Base-by-base conservation (phyloP, 2,797 vertebrate species). In the Danio jaintianensis region DNA sequence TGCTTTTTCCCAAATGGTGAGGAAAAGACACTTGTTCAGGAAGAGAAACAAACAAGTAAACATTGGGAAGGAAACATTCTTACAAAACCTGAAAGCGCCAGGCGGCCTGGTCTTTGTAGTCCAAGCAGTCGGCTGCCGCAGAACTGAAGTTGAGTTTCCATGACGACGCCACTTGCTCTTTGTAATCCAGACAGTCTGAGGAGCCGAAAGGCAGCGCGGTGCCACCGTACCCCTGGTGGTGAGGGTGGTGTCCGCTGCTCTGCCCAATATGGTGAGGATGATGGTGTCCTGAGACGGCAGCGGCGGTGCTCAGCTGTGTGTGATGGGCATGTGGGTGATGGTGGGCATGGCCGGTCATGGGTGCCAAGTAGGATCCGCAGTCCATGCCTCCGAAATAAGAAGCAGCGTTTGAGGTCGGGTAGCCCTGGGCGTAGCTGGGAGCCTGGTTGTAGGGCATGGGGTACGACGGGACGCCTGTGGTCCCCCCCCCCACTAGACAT, bases 81-180 rank as follows among this genome's bases (percentile, higher is more conserved):
- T 95, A 99, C 94, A 99, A 95, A 86, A 98, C 96, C 89, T 98
- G 97, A 93, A 98, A 99, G 78, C 97, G 95, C 97, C 97, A 98
- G 0, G 97, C 95, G 0, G 96, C 94, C 93, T 98, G 97, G 91
- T 99, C 97, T 90, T 99, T 98, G 94, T 99, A 99, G 96, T 99
- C 97, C 88, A 99, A 96, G 92, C 97, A 98, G 89, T 98, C 97
- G 6, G 96, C 72, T 4, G 82, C 76, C 1, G 82, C 90, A 9
- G 97, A 91, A 87, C 97, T 98, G 92, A 99, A 98, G 94, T 98
- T 98, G 90, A 99, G 96, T 89, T 98, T 98, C 97, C 97, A 99
- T 15, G 95, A 94, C 58, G 88, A 89, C 8, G 87, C 85, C 62
- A 80, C 77, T 95, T 91, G 0, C 93, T 91, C 62, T 95, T 96